phyloP scores from a whole-genome alignment of 2,797 vertebrate genomes.

The Enteromius treurensis region DNA sequence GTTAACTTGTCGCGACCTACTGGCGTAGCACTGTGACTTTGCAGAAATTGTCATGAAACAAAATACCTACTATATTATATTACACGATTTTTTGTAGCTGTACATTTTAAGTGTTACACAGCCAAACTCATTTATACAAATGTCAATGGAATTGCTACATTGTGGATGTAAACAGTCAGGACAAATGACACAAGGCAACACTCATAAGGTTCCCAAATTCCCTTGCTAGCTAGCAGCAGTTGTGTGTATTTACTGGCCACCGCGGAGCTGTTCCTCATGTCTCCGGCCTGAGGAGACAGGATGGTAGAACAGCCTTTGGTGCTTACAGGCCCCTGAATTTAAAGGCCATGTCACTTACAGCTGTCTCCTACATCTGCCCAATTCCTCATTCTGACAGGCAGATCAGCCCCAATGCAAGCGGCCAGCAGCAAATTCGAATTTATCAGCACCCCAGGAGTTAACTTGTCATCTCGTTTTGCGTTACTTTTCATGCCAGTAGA shows the following conservation, averaged over 20 bases:
- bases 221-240: background rate
- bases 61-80: background rate
- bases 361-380: slow-evolving; percentile 40
- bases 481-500: slow-evolving; percentile 35
- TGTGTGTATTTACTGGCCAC: slow-evolving; percentile 46
- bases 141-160: background rate
- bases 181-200: slow-evolving; percentile 35
- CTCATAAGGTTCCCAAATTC: slow-evolving; percentile 16
- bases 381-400: slow-evolving; percentile 61
- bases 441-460: slow-evolving; percentile 22
- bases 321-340: slow-evolving; percentile 47
- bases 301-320: slow-evolving; percentile 12
- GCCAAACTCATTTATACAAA: background rate
- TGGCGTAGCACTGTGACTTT: background rate
- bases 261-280: slow-evolving; percentile 36
- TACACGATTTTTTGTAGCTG: background rate
- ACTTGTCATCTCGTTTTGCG: slow-evolving; percentile 36
- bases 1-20: no score
- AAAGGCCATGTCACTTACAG: slow-evolving; percentile 60
- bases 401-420: slow-evolving; percentile 42
- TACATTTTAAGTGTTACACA: slow-evolving; percentile 3
- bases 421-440: slow-evolving; percentile 38
- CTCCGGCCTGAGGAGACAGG: slow-evolving; percentile 28
- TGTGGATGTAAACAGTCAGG: background rate
- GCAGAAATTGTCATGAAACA: background rate